These are phyloP conservation scores for Eristalinus sepulchralis DNA, from an alignment of 2,888 invertebrate genomes.

Conservation along the genomic window DNA sequence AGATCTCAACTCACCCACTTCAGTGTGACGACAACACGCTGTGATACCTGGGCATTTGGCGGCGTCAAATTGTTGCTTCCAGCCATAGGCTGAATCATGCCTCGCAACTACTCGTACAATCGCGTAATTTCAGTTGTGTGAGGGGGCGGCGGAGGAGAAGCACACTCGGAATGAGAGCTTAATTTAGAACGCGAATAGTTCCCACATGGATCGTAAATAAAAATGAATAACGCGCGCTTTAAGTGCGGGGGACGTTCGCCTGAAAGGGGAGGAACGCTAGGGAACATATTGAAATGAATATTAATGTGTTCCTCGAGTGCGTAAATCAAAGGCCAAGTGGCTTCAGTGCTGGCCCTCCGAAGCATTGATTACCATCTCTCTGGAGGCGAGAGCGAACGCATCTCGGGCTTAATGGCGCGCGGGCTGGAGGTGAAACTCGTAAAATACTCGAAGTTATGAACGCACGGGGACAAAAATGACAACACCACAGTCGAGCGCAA, in stretches of 20 bases:
- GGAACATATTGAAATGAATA: slow-evolving; percentile 41
- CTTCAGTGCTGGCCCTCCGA: neutral
- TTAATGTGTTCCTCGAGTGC: slow-evolving; percentile 6
- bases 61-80: neutral
- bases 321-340: slow-evolving; percentile 45
- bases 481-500: neutral
- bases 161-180: neutral
- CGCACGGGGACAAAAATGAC: neutral
- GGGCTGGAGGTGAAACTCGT: neutral
- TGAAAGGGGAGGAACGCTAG: neutral
- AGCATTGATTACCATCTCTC: slow-evolving; percentile 8
- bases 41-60: neutral
- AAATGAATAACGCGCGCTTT: slow-evolving; percentile 41
- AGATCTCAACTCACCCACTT: neutral
- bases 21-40: neutral
- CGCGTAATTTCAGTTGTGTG: neutral
- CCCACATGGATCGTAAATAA: slow-evolving; percentile 59
- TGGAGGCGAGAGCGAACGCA: slow-evolving; percentile 6
- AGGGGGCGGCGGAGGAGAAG: neutral
- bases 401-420: neutral
- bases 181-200: slow-evolving; percentile 46
- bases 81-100: neutral
- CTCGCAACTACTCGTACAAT: neutral
- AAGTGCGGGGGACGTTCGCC: neutral
- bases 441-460: slow-evolving; percentile 26